Percentiles rank a stretch among this genome's conserved stretches.
Conservation (phyloP, 2,797 vertebrate species). For the Gallinago nigripennis region DNA sequence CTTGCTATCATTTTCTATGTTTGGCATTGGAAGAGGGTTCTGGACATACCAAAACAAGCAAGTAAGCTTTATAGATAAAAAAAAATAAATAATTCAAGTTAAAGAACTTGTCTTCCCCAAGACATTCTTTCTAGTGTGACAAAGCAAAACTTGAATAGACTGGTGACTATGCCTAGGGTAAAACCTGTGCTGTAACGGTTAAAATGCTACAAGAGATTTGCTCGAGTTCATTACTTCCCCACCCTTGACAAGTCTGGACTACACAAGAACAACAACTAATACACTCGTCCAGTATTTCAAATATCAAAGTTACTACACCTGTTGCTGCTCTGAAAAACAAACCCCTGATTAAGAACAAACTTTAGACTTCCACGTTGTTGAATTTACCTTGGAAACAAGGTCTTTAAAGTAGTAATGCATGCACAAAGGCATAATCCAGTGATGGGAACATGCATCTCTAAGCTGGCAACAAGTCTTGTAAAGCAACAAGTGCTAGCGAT, state of each 20-base stretch:
- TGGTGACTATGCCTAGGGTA: background rate
- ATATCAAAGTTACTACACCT: background rate
- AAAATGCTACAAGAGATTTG: background rate
- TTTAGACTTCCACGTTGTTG: background rate
- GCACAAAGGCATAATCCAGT: background rate
- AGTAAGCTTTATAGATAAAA: background rate
- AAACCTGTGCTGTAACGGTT: background rate
- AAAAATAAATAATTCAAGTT: background rate
- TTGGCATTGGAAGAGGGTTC: background rate
- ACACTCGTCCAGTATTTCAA: background rate
- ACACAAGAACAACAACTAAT: background rate
- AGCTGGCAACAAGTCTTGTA: background rate
- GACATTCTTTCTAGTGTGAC: background rate
- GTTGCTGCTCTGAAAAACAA: background rate
- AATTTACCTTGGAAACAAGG: background rate
- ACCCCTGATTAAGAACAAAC: background rate
- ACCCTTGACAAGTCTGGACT: background rate
- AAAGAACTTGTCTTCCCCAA: background rate
- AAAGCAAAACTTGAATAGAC: background rate
- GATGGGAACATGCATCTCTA: background rate
- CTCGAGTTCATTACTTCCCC: background rate
- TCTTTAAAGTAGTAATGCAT: background rate
- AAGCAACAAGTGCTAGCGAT: background rate
- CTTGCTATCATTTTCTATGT: background rate
- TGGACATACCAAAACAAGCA: background rate